Evolutionary conservation across 2,888 invertebrate genomes (phyloP), one percentile per base, ranked within the genome.

Genomic region (Dolomedes plantarius): DNA sequence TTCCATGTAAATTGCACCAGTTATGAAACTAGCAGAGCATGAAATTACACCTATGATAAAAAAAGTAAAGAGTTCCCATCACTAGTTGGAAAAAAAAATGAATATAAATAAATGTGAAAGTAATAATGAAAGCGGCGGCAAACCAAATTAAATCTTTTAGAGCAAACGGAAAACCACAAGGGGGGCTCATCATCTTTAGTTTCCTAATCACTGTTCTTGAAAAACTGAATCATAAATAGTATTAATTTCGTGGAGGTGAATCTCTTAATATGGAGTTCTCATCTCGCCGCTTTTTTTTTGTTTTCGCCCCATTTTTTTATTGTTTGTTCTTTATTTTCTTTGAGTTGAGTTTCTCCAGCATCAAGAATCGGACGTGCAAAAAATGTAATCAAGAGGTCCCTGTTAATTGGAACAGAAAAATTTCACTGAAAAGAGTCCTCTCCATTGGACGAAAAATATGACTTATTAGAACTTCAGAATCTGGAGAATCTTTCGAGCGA

Each of bases 1-100:
- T 86, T 86, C 76, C 74, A 86, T 86, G 80, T 76, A 86, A 86
- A 86, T 86, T 86, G 79, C 86, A 27, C 36, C 86, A 75, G 86
- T 86, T 86, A 86, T 80, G 86, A 16, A 75, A 50, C 56, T 79
- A 76, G 23, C 86, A 28, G 75, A 31, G 80, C 86, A 76, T 79
- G 86, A 86, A 86, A 86, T 86, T 86, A 86, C 80, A 80, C 76
- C 77, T 77, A 67, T 73, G 50, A 50, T 72, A 16, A 36, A 11
- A 27, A 50, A 50, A 67, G 64, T 46, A 81, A 72, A 56, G 50
- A 32, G 32, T 46, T 50, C 6, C 50, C 41, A 23, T 28, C 27
- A 16, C 32, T 50, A 27, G n/a, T 19, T 41, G 72, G 50, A 36
- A n/a, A 27, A 46, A 68, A 81, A 73, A 81, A 81, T 68, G 67